Base-by-base conservation (phyloP, 92 coral and sea anemone genomes). In the Nematostella vectensis region DNA sequence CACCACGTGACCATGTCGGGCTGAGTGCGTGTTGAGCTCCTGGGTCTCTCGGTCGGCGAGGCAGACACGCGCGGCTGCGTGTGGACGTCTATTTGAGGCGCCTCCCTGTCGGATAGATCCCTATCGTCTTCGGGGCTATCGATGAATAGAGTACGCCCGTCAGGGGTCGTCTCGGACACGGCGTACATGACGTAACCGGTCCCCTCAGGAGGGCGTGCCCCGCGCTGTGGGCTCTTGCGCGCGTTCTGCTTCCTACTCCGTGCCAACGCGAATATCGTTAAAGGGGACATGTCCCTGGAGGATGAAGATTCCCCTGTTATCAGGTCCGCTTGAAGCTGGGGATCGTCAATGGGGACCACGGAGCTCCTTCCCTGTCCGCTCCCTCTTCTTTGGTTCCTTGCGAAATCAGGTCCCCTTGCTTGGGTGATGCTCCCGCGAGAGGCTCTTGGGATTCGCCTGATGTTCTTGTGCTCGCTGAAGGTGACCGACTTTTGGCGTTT, bases 211-310 rank as follows among this genome's bases (percentile, higher is more conserved):
- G n/a, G 70, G 13, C 31, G 55, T 29, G 27, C 17, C 31, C 39
- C 40, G n/a, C 63, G 54, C 45, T 56, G 36, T 0, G 54, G 24
- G 13, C 29, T 39, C 48, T 40, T 75, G 18, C 40, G 68, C 0
- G 49, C 54, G n/a, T 71, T 69, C 40, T 85, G 78, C 19, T 66
- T 77, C 50, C 88, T 70, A 54, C 49, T 80, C 28, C 75, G 68
- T 18, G 95, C 95, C 1, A 85, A 68, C 18, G 95, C 88, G 51
- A 85, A 85, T 33, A 85, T 85, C 27, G 95, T 71, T 64, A 85
- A 31, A 1, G 95, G 84, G 16, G 95, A 80, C 13, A 85, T 71
- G 54, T 61, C 71, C 11, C 29, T 11, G 40, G 61, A 48, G 33
- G 47, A 54, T 24, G 45, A 29, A n/a, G 72, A 58, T 9, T 31